A percentile compares a stretch with the other conserved stretches of the same genome.
phyloP scores from a whole-genome alignment of 2,888 invertebrate species.

The Oxytorus armatus region DNA sequence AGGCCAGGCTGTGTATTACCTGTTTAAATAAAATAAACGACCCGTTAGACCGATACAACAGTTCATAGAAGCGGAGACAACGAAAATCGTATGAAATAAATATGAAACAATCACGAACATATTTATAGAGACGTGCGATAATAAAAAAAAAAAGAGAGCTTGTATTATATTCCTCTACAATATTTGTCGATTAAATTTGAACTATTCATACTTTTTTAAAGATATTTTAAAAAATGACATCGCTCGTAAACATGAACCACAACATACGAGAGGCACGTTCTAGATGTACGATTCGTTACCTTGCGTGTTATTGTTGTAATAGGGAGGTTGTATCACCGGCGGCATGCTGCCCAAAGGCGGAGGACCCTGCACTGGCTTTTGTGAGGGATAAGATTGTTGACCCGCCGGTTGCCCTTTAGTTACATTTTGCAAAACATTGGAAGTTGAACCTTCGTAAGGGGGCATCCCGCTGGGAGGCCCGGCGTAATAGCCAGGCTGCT shows the following conservation, averaged over 20 bases:
- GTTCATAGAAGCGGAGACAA: no score
- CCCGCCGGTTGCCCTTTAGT: slow-evolving; percentile 71
- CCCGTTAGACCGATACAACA: no score
- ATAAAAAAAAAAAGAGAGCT: no score
- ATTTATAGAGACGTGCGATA: no score
- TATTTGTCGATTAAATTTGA: no score
- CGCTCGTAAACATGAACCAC: background rate
- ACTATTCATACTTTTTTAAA: no score
- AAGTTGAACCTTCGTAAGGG: slow-evolving; percentile 75
- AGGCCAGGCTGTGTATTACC: slow-evolving; percentile 71
- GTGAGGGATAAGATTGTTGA: slow-evolving; percentile 70
- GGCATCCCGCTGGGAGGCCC: slow-evolving; percentile 70
- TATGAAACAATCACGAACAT: no score
- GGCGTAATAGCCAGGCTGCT: slow-evolving; percentile 70
- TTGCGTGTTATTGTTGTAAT: slow-evolving; percentile 75
- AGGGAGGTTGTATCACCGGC: slow-evolving; percentile 71
- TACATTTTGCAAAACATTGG: slow-evolving; percentile 74
- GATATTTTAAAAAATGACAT: background rate
- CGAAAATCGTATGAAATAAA: no score
- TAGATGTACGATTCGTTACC: no score
- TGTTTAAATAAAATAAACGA: background rate
- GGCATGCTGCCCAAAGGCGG: slow-evolving; percentile 74
- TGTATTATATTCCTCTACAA: no score
- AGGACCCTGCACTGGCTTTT: slow-evolving; percentile 74
- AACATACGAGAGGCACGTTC: no score